These are phyloP conservation scores for Sinodicranocentrus sp. DNA, from an alignment of 2,888 invertebrate genomes.

Conservation along the genomic window DNA sequence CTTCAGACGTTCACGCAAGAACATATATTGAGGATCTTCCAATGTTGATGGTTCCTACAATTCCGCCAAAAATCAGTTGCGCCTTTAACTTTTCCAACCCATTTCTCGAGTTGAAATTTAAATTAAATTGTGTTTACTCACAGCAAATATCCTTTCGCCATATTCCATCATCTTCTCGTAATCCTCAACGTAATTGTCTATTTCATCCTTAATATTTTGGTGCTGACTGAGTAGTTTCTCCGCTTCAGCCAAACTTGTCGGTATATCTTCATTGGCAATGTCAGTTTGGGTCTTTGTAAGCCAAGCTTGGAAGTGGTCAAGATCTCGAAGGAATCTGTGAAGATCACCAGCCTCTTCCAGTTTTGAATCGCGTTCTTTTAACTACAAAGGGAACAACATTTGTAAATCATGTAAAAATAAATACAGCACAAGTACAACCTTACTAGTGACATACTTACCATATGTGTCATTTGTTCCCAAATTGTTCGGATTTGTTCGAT, in stretches of 20 bases:
- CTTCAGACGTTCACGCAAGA: conserved; percentile 97
- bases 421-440: neutral
- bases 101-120: neutral
- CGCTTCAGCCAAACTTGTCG: conserved; percentile 95
- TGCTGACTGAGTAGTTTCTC: conserved; percentile 98
- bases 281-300: conserved; percentile 99
- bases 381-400: conserved; percentile 79
- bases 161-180: conserved; percentile 99
- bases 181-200: conserved; percentile 99
- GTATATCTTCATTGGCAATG: conserved; percentile 97
- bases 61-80: no score
- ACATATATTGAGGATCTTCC: conserved; percentile 99
- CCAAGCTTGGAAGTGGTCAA: conserved; percentile 99
- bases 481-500: conserved; percentile 93
- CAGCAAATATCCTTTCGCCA: conserved; percentile 94
- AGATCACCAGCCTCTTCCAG: conserved; percentile 99
- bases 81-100: neutral
- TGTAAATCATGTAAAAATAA: neutral
- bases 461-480: conserved; percentile 98
- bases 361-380: conserved; percentile 98
- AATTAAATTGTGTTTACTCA: conserved; percentile 79
- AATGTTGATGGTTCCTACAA: conserved; percentile 87
- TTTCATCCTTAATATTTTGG: conserved; percentile 98
- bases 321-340: conserved; percentile 97
- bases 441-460: no score